Conservation (phyloP, 2,113 vertebrate genomes). For the Pluvianellus socialis region DNA sequence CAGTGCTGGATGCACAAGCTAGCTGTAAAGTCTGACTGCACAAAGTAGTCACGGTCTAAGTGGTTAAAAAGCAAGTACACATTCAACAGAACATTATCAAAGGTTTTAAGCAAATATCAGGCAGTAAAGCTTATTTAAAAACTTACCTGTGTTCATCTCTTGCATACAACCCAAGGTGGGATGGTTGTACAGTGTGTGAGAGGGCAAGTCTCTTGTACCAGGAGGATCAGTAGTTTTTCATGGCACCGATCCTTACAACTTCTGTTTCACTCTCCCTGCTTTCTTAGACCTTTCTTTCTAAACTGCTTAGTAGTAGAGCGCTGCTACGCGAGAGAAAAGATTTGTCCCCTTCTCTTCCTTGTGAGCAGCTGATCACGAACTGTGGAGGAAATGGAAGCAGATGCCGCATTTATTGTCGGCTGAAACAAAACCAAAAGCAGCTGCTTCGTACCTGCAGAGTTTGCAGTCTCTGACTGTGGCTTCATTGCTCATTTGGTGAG, state of each 20-base stretch:
- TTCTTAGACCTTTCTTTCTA: background rate
- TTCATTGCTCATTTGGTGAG: background rate
- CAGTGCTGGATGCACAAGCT: background rate
- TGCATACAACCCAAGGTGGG: background rate
- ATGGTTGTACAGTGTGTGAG: accelerated
- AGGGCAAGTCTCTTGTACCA: background rate
- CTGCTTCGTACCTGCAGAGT: background rate
- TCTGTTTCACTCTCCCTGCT: background rate
- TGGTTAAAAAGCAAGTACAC: background rate
- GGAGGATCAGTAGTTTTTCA: background rate
- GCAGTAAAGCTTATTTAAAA: background rate
- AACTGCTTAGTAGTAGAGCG: background rate
- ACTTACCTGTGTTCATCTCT: background rate
- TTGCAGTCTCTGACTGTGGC: background rate
- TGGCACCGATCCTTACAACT: background rate
- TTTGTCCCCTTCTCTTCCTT: background rate
- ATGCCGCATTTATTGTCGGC: background rate
- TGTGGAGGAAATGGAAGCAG: background rate
- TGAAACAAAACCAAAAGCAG: background rate
- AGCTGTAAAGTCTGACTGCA: background rate
- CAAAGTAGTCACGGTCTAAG: background rate
- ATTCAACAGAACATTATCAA: background rate
- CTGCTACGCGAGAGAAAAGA: background rate
- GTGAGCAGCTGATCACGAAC: background rate
- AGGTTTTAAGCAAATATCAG: background rate